Percentiles rank a stretch among this genome's conserved stretches.
Conservation (phyloP, 1,140 invertebrate genomes). For the Aphelinus atriplicis region DNA sequence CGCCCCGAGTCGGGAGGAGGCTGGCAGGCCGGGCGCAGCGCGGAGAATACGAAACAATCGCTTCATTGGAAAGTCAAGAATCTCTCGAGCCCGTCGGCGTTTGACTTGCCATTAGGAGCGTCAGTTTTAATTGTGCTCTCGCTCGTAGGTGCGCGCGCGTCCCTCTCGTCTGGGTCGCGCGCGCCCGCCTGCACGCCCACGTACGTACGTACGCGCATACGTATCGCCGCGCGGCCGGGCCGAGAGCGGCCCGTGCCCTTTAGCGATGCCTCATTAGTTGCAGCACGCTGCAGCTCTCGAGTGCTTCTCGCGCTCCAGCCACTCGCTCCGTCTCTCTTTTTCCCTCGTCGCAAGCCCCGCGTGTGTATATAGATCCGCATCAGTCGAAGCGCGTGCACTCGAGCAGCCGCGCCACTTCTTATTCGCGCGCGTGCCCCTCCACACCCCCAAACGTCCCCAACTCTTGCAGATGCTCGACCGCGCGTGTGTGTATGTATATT, state of each 20-base stretch:
- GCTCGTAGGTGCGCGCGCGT: constrained; percentile 25
- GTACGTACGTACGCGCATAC: not conserved
- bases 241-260: constrained; percentile 58
- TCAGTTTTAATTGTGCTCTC: constrained; percentile 67
- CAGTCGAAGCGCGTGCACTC: constrained; percentile 40
- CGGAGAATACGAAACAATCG: constrained; percentile 67
- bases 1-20: constrained; percentile 33
- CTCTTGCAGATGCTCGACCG: too few relatives aligned
- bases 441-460: not conserved
- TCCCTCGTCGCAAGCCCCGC: constrained; percentile 39
- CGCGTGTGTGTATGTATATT: too few relatives aligned
- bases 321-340: constrained; percentile 39
- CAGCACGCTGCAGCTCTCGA: constrained; percentile 62
- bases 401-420: constrained; percentile 54
- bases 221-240: constrained; percentile 1
- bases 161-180: constrained; percentile 4
- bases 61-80: constrained; percentile 68
- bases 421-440: constrained; percentile 52
- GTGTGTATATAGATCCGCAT: constrained; percentile 4
- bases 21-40: constrained; percentile 44
- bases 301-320: constrained; percentile 49
- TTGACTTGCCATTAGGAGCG: constrained; percentile 68
- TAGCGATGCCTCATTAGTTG: constrained; percentile 69
- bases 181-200: constrained; percentile 24
- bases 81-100: constrained; percentile 66